Conservation (phyloP, 1,140 invertebrate species). For the Mycetomoellerius zeteki region DNA sequence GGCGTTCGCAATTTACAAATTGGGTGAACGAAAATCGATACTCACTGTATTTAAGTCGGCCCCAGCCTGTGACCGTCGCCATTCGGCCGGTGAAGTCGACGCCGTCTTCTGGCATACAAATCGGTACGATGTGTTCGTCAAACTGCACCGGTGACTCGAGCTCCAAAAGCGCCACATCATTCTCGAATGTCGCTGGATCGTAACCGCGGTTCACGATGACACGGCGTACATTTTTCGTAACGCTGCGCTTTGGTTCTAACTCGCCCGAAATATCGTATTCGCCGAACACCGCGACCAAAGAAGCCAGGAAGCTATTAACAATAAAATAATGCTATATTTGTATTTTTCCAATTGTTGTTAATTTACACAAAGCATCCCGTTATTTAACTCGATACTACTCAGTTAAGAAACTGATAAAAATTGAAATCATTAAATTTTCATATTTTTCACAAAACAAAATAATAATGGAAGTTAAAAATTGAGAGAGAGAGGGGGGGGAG, state of each 20-base stretch:
- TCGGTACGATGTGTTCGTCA: conserved; percentile 96
- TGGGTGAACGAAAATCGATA: conserved; percentile 51
- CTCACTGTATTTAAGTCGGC: conserved; percentile 89
- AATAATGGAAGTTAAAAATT: background rate
- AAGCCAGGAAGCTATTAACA: conserved; percentile 93
- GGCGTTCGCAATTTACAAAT: background rate
- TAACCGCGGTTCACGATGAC: conserved; percentile 96
- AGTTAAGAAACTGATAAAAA: background rate
- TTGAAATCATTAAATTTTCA: background rate
- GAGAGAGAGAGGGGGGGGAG: background rate
- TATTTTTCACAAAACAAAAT: background rate
- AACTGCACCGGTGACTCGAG: conserved; percentile 94
- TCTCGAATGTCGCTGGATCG: conserved; percentile 96
- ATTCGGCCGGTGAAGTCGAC: conserved; percentile 94
- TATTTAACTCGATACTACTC: background rate
- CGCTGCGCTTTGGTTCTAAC: conserved; percentile 91
- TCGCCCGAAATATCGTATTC: conserved; percentile 96
- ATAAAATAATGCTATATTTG: background rate
- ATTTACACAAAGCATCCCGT: background rate
- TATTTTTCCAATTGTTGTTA: background rate
- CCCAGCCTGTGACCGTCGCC: conserved; percentile 94
- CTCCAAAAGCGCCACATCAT: conserved; percentile 95
- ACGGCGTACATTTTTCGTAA: conserved; percentile 94
- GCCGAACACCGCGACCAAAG: conserved; percentile 95
- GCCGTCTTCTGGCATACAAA: conserved; percentile 95